These are phyloP conservation scores for Carcina quercana DNA, from an alignment of 2,888 invertebrate genomes.

Conservation along the genomic window DNA sequence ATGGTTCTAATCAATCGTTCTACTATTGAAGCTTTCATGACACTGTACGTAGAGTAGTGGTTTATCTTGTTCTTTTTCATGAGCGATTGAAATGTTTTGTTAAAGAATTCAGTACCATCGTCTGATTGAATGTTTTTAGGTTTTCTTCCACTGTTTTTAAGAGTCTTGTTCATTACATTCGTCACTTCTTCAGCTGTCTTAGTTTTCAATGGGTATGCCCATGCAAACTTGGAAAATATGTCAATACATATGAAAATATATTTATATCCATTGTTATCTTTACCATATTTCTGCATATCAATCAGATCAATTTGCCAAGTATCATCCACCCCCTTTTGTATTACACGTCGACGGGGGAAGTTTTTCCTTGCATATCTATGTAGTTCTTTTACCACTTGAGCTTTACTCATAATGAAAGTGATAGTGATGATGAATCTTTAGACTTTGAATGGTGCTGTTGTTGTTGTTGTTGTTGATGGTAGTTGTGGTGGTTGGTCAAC, in stretches of 20 bases:
- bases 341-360: constrained; percentile 29
- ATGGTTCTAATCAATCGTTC: constrained; percentile 1
- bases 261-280: constrained; percentile 10
- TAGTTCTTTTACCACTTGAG: constrained; percentile 5
- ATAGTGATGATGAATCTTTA: no score
- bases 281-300: constrained; percentile 17
- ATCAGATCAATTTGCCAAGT: constrained; percentile 50
- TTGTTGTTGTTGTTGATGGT: no score
- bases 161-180: background rate
- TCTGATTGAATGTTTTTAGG: constrained; percentile 15
- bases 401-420: constrained; percentile 10
- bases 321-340: constrained; percentile 39
- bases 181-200: constrained; percentile 7
- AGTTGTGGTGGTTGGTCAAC: no score
- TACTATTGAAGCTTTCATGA: constrained; percentile 1
- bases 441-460: no score
- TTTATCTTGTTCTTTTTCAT: background rate
- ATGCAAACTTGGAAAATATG: constrained; percentile 13
- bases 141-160: background rate
- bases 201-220: constrained; percentile 9
- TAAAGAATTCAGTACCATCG: constrained; percentile 10
- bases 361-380: constrained; percentile 24
- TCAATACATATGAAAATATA: constrained; percentile 13
- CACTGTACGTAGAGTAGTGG: constrained; percentile 1
- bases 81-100: background rate